phyloP scores from a whole-genome alignment of 2,113 vertebrate genomes.

The Bambusicola thoracicus region DNA sequence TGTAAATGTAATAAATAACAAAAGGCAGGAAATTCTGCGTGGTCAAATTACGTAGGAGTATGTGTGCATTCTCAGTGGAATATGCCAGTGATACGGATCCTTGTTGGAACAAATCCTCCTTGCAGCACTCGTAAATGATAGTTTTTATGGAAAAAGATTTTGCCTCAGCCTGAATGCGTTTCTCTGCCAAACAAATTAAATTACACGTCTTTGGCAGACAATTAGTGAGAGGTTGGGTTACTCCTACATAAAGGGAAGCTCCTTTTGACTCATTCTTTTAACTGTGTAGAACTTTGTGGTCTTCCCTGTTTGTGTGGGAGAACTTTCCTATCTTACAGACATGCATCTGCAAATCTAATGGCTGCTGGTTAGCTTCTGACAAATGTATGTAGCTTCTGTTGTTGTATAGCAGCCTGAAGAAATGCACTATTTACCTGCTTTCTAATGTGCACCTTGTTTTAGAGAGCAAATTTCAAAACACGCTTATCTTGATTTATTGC shows the following conservation, averaged over 20 bases:
- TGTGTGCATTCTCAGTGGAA: neutral
- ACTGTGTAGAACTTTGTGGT: constrained; percentile 4
- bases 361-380: neutral
- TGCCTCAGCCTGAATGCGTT: neutral
- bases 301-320: constrained; percentile 72
- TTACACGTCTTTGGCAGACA: neutral
- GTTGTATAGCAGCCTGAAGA: neutral
- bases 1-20: neutral
- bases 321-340: constrained; percentile 68
- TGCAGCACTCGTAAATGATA: neutral
- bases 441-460: neutral
- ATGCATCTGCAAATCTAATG: neutral
- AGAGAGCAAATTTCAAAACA: neutral
- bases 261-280: constrained; percentile 63
- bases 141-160: neutral
- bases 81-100: neutral
- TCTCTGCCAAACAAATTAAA: neutral
- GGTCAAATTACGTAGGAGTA: neutral
- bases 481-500: rapidly evolving
- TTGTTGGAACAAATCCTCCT: neutral
- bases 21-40: neutral
- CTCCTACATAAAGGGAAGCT: constrained; percentile 47
- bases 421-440: neutral
- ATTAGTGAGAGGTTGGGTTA: neutral
- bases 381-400: neutral